Conservation (phyloP, 2,797 vertebrate genomes). For the Bovichtus diacanthus region DNA sequence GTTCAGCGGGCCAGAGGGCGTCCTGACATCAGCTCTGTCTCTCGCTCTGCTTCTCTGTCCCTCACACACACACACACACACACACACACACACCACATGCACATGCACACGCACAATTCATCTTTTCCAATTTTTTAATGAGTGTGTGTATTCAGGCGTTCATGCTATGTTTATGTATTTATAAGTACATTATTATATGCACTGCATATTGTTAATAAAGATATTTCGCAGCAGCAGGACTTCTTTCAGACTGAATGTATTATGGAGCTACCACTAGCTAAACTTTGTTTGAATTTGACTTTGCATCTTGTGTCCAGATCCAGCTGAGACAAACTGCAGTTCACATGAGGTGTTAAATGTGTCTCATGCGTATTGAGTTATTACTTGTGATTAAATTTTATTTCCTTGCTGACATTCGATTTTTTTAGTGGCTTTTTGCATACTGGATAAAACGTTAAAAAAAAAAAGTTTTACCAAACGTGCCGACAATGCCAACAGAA, state of each 20-base stretch:
- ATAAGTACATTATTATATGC: background rate
- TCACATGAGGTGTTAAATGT: background rate
- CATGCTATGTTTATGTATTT: slow-evolving; percentile 1
- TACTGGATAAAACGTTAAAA: background rate
- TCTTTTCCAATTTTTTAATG: slow-evolving; percentile 23
- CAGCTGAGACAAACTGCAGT: slow-evolving; percentile 12
- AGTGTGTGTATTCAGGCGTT: background rate
- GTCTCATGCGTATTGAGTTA: background rate
- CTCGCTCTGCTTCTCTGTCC: background rate
- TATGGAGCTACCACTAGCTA: slow-evolving; percentile 11
- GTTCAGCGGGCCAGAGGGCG: slow-evolving; percentile 52
- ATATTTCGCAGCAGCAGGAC: background rate
- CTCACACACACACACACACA: slow-evolving; percentile 1
- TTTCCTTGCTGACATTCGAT: background rate
- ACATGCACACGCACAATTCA: too few species aligned
- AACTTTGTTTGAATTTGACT: background rate
- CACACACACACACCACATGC: slow-evolving; percentile 7
- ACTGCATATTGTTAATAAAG: background rate
- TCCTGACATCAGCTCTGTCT: slow-evolving; percentile 62
- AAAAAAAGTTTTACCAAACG: background rate
- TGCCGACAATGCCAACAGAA: background rate
- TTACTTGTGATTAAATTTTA: background rate
- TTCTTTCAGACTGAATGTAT: slow-evolving; percentile 33
- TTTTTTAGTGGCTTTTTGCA: too few species aligned
- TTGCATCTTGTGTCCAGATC: background rate